Conservation (phyloP, 2,113 vertebrate species). For the Paramisgurnus dabryanus region DNA sequence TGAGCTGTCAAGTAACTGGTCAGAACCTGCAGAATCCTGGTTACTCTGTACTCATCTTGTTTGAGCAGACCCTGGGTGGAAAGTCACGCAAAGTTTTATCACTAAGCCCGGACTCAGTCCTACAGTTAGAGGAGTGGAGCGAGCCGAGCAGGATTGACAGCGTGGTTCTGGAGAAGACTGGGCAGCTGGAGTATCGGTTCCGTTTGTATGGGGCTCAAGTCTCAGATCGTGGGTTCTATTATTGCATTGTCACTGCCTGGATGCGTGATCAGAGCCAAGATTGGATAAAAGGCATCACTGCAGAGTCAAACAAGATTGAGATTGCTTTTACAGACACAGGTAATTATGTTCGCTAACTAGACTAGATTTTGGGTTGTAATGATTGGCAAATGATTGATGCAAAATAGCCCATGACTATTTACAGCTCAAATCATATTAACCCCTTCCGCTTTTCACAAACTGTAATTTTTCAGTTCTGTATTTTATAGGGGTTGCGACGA, state of each 20-base stretch:
- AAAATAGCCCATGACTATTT: not conserved
- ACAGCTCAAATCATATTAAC: constrained; percentile 11
- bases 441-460: not conserved
- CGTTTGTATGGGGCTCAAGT: constrained; percentile 87
- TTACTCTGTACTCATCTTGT: constrained; percentile 86
- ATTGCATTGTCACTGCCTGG: constrained; percentile 87
- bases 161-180: constrained; percentile 86
- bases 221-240: constrained; percentile 87
- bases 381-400: not conserved
- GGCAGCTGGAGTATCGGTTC: constrained; percentile 86
- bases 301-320: constrained; percentile 85
- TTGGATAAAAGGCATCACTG: constrained; percentile 80
- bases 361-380: not conserved
- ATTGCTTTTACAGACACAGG: constrained; percentile 89
- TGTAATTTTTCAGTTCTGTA: not conserved
- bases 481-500: not conserved
- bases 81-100: constrained; percentile 82
- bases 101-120: constrained; percentile 83
- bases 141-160: constrained; percentile 81
- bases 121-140: constrained; percentile 81
- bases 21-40: constrained; percentile 85
- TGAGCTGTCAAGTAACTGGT: constrained; percentile 84
- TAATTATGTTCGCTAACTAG: constrained; percentile 54
- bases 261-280: constrained; percentile 77
- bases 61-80: constrained; percentile 72